phyloP scores from a whole-genome alignment of 2,888 invertebrate genomes.

The Mesoligia furuncula region DNA sequence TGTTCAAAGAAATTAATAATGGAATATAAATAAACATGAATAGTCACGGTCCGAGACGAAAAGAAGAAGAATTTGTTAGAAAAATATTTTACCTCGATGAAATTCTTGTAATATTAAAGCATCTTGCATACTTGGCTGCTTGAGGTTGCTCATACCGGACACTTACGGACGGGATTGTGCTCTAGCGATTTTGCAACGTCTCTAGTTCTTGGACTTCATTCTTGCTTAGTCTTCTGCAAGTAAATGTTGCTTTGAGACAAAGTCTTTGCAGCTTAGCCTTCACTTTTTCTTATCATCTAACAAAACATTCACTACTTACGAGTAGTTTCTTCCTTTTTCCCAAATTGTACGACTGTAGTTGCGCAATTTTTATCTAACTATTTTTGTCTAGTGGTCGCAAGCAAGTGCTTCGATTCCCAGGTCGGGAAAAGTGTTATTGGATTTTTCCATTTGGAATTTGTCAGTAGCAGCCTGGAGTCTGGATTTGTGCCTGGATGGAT shows the following conservation, averaged over 20 bases:
- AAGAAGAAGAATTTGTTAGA: constrained; percentile 20
- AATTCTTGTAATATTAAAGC: constrained; percentile 38
- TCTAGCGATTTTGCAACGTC: constrained; percentile 9
- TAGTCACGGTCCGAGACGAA: constrained; percentile 1
- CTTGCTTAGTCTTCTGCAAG: constrained; percentile 5
- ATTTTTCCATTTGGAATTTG: background rate
- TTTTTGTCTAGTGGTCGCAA: background rate
- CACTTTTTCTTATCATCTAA: background rate
- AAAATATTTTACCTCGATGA: constrained; percentile 30
- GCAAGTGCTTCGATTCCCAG: background rate
- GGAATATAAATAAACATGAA: constrained; percentile 6
- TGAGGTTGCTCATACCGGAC: background rate
- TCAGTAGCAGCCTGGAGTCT: background rate
- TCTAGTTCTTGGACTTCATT: background rate
- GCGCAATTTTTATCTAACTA: background rate
- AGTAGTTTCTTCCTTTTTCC: background rate
- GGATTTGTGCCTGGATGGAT: background rate
- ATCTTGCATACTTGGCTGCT: constrained; percentile 50
- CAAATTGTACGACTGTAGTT: background rate
- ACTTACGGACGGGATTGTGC: background rate
- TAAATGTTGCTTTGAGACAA: constrained; percentile 17
- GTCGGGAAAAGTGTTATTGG: background rate
- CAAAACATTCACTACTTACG: background rate
- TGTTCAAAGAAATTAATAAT: constrained; percentile 17
- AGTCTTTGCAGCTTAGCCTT: background rate